phyloP scores from a whole-genome alignment of 2,113 vertebrate genomes.

The Propithecus coquereli region DNA sequence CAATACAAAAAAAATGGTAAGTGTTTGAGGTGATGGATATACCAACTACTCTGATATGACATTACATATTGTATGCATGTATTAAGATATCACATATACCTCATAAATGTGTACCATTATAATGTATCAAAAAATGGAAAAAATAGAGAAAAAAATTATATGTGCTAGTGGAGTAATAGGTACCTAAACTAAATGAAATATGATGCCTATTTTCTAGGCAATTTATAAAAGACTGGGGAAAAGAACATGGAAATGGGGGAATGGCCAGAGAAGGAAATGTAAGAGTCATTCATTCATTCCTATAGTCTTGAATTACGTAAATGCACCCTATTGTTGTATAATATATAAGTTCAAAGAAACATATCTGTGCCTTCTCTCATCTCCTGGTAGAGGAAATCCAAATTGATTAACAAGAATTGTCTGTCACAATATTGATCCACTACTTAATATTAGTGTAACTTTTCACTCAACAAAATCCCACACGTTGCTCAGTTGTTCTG shows the following conservation, averaged over 20 bases:
- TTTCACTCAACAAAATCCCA: not conserved
- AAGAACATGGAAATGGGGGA: not conserved
- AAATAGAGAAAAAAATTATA: not conserved
- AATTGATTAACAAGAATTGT: not conserved
- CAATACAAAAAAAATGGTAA: not conserved
- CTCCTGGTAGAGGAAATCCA: not conserved
- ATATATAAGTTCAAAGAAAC: not conserved
- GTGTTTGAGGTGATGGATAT: not conserved
- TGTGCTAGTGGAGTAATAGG: not conserved
- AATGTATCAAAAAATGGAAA: not conserved
- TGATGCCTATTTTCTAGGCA: not conserved
- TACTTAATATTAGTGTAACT: not conserved
- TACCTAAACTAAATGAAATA: not conserved
- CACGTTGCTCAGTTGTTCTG: rapidly evolving
- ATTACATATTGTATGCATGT: not conserved
- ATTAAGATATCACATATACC: not conserved
- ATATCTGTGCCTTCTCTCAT: not conserved
- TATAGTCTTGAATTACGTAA: not conserved
- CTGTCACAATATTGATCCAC: not conserved
- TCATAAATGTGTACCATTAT: not conserved
- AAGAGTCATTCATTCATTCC: not conserved
- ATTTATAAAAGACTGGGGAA: not conserved
- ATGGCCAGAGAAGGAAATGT: not conserved
- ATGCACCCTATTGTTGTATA: not conserved
- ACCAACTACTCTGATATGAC: not conserved